phyloP scores from a whole-genome alignment of 2,113 vertebrate species.

The Catagonus wagneri region DNA sequence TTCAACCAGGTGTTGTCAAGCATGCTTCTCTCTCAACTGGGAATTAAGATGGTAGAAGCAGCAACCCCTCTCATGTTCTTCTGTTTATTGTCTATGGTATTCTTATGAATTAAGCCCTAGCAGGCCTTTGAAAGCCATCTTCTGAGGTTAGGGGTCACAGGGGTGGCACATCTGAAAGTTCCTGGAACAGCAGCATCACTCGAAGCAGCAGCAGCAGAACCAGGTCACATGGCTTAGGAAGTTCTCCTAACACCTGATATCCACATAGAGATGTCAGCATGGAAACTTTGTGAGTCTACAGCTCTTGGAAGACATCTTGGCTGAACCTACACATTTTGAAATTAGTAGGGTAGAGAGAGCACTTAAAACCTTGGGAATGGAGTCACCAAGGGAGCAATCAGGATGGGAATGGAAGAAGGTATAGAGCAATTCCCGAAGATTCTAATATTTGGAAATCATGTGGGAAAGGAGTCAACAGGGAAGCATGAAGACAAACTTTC shows the following conservation, averaged over 20 bases:
- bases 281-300: neutral
- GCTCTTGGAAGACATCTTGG: neutral
- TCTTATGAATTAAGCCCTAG: neutral
- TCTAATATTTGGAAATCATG: neutral
- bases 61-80: neutral
- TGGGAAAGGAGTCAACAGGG: neutral
- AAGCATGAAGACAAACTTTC: neutral
- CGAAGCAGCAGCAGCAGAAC: neutral
- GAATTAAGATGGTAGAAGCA: neutral
- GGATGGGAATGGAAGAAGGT: neutral
- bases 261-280: neutral
- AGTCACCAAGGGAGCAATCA: neutral
- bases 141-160: neutral
- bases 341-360: neutral
- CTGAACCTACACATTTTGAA: neutral
- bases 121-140: neutral
- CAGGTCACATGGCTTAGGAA: neutral
- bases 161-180: neutral
- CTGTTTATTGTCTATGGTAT: neutral
- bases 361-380: neutral
- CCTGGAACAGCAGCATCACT: neutral
- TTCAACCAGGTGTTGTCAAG: neutral
- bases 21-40: neutral
- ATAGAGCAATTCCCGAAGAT: neutral
- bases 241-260: neutral